Conservation (phyloP, 2,888 invertebrate species). For the Rotaria sp. region DNA sequence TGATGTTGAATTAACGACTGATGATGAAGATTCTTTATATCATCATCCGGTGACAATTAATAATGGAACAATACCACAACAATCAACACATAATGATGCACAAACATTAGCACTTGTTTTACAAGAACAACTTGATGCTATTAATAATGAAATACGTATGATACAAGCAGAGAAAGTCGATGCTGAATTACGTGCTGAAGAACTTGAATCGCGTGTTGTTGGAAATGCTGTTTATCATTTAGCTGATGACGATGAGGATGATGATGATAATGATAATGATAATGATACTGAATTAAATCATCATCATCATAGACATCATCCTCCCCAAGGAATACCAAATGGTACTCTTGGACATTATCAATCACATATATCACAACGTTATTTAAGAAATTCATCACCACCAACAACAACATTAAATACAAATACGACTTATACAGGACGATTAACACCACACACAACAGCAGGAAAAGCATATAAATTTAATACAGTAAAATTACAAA, state of each 20-base stretch:
- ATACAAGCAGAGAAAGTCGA: conserved; percentile 78
- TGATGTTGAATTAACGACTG: conserved; percentile 48
- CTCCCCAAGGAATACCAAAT: neutral
- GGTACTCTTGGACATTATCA: neutral
- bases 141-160: conserved; percentile 77
- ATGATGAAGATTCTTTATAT: conserved; percentile 28
- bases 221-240: neutral
- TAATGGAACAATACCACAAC: neutral
- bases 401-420: too few relatives aligned
- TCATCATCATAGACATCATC: neutral
- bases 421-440: too few relatives aligned
- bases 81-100: conserved; percentile 63
- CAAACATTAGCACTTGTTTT: conserved; percentile 95
- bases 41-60: neutral
- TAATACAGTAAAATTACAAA: conserved; percentile 72
- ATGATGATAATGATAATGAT: neutral
- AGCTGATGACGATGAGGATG: neutral
- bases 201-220: conserved; percentile 81
- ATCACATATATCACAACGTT: too few relatives aligned
- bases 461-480: conserved; percentile 81
- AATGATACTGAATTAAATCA: neutral
- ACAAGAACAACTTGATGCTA: conserved; percentile 97
- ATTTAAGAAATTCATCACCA: conserved; percentile 9
- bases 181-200: conserved; percentile 88
- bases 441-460: neutral